Conservation (phyloP, 2,113 vertebrate genomes). For the Bubo blakistoni region DNA sequence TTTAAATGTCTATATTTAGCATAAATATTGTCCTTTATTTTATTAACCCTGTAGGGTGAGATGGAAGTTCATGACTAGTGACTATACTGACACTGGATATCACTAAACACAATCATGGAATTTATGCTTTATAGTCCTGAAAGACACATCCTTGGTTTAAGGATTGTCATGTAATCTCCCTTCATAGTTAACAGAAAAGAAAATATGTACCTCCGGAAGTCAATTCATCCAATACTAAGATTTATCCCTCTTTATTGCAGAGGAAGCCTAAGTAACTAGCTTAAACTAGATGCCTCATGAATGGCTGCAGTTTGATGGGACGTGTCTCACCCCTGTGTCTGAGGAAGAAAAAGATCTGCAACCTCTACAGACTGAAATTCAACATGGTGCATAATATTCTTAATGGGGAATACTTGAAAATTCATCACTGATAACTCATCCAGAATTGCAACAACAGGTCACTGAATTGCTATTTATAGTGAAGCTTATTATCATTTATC, state of each 20-base stretch:
- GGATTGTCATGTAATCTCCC: not conserved
- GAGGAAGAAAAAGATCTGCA: not conserved
- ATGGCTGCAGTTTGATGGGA: not conserved
- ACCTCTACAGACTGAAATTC: not conserved
- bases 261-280: not conserved
- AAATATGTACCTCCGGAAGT: not conserved
- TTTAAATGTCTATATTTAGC: not conserved
- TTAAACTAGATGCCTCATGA: not conserved
- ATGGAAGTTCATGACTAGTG: not conserved
- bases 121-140: not conserved
- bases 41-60: not conserved
- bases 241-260: not conserved
- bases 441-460: slow-evolving; percentile 20
- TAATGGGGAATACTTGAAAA: not conserved
- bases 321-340: not conserved
- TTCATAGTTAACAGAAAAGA: not conserved
- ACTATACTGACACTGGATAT: not conserved
- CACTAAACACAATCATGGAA: not conserved
- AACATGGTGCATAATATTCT: not conserved
- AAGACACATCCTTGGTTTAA: not conserved
- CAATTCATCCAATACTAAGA: not conserved
- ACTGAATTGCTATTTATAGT: not conserved
- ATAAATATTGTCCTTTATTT: not conserved
- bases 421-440: not conserved
- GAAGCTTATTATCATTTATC: slow-evolving; percentile 16